Evolutionary conservation across 1,140 invertebrate species (phyloP).

Genomic region (Sycobia sp.): DNA sequence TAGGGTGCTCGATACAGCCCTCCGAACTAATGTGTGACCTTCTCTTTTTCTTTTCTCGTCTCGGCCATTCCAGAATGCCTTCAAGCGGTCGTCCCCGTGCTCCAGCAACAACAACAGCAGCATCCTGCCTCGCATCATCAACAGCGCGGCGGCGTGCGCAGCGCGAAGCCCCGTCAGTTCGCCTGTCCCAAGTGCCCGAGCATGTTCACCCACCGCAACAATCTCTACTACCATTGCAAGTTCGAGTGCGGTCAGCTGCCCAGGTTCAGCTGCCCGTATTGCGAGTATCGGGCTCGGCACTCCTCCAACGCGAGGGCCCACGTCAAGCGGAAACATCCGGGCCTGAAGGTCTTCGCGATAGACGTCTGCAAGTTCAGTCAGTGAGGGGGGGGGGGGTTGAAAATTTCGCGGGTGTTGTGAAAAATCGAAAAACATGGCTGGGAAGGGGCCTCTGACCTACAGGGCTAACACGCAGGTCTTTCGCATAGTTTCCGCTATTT

Average conservation of each 20-base stretch:
- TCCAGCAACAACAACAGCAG: neutral
- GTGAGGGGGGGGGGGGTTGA: neutral
- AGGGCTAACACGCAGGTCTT: too few relatives aligned
- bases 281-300: constrained; percentile 56
- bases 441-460: too few relatives aligned
- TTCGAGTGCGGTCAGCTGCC: constrained; percentile 65
- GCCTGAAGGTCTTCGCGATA: constrained; percentile 42
- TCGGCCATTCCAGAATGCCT: constrained; percentile 1
- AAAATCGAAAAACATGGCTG: too few relatives aligned
- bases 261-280: constrained; percentile 64
- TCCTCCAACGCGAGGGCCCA: constrained; percentile 54
- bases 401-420: too few relatives aligned
- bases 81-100: neutral
- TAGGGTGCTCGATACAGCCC: neutral
- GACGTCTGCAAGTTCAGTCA: constrained; percentile 37
- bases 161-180: constrained; percentile 11
- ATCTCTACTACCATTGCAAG: constrained; percentile 60
- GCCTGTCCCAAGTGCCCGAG: constrained; percentile 59
- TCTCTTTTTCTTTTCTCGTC: constrained; percentile 8
- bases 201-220: constrained; percentile 60
- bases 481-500: too few relatives aligned
- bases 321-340: constrained; percentile 44
- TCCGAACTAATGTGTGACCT: constrained; percentile 4
- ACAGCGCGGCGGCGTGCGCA: neutral
- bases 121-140: too few relatives aligned